Percentiles rank a stretch among this genome's conserved stretches.
Conservation (phyloP, 2,113 vertebrate species). For the Balaenoptera acutorostrata region DNA sequence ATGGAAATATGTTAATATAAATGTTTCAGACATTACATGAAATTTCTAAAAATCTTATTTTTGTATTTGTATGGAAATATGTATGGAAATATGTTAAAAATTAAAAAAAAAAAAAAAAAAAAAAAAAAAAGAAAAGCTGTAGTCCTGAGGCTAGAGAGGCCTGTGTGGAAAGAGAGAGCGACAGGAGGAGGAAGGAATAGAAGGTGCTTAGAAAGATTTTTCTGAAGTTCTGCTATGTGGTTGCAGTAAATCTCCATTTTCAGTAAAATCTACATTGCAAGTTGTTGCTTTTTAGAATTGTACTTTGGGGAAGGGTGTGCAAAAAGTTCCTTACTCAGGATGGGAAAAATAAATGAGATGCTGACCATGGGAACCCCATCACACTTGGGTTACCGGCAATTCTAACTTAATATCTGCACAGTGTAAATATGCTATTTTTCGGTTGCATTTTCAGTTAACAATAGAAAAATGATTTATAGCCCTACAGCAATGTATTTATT, state of each 20-base stretch:
- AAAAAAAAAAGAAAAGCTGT: neutral
- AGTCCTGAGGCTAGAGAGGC: neutral
- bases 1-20: no score
- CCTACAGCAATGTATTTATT: neutral
- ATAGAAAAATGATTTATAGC: neutral
- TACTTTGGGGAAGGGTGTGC: neutral
- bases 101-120: no score
- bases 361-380: neutral
- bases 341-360: neutral
- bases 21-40: no score
- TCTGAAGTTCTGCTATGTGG: neutral
- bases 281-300: neutral
- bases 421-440: neutral
- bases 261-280: neutral
- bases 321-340: neutral
- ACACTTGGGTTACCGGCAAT: neutral
- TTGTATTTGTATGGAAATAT: no score
- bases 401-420: neutral
- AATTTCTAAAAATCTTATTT: no score
- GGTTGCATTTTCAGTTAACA: neutral
- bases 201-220: neutral
- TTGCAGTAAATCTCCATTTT: neutral
- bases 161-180: neutral
- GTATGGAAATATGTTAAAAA: no score
- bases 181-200: neutral